These are phyloP conservation scores for Talpa occidentalis DNA, from an alignment of 2,113 vertebrate species.

Conservation along the genomic window DNA sequence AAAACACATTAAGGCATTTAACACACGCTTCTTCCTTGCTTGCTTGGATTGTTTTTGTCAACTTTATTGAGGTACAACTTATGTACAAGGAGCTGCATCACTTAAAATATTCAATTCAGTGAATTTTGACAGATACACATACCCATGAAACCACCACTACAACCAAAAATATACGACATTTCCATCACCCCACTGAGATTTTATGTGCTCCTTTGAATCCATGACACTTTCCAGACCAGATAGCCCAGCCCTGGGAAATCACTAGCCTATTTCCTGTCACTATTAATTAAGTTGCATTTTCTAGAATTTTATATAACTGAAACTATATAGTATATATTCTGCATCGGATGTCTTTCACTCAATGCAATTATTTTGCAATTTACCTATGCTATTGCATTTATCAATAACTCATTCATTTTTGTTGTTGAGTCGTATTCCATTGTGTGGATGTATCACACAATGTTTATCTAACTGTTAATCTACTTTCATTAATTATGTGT, in stretches of 20 bases:
- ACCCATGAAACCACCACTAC: background rate
- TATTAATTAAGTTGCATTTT: background rate
- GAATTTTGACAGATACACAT: background rate
- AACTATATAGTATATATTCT: background rate
- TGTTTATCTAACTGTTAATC: no score
- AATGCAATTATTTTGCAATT: background rate
- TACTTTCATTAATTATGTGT: background rate
- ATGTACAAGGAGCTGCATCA: background rate
- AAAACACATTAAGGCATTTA: background rate
- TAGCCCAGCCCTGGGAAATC: background rate
- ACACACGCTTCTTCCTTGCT: background rate
- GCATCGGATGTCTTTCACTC: background rate
- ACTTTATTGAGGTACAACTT: conserved; percentile 1
- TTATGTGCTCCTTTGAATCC: background rate
- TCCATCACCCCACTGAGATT: background rate
- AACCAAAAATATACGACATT: background rate
- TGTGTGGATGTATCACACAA: background rate
- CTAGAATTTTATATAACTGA: background rate
- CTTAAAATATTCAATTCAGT: background rate
- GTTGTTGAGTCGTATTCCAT: background rate
- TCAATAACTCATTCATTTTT: background rate
- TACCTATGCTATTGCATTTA: accelerated
- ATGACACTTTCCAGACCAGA: background rate
- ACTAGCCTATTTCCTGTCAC: background rate
- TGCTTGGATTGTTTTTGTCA: background rate